These are phyloP conservation scores for Limnephilus marmoratus DNA, from an alignment of 2,888 invertebrate genomes.

Conservation along the genomic window DNA sequence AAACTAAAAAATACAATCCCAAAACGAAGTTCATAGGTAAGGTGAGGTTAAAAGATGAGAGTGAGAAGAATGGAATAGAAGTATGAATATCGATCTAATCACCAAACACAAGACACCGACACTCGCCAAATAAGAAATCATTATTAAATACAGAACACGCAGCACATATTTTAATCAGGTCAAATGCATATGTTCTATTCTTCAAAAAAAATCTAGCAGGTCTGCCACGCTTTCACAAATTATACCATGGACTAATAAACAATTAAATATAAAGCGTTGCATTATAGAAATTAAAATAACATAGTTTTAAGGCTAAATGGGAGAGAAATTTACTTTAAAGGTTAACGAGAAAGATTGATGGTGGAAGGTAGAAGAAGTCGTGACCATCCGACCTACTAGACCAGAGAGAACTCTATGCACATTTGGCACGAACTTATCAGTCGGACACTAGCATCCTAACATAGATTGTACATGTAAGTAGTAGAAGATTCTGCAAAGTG, in stretches of 20 bases:
- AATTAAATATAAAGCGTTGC: conserved; percentile 8
- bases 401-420: not conserved
- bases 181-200: not conserved
- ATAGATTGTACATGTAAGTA: not conserved
- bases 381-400: not conserved
- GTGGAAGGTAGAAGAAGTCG: conserved; percentile 14
- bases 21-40: not conserved
- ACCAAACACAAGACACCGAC: not conserved
- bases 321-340: conserved; percentile 41
- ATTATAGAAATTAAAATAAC: not conserved
- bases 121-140: not conserved
- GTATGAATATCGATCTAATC: not conserved
- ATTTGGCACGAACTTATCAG: conserved; percentile 10
- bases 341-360: conserved; percentile 25
- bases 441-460: not conserved
- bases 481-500: not conserved
- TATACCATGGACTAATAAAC: not conserved
- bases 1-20: too few species aligned
- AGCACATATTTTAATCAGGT: not conserved
- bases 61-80: not conserved
- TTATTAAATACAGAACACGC: not conserved
- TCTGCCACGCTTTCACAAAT: not conserved
- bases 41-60: not conserved
- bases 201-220: not conserved
- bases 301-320: not conserved